Base-by-base conservation (phyloP, 2,113 vertebrate species). In the Lichenostomus cassidix region DNA sequence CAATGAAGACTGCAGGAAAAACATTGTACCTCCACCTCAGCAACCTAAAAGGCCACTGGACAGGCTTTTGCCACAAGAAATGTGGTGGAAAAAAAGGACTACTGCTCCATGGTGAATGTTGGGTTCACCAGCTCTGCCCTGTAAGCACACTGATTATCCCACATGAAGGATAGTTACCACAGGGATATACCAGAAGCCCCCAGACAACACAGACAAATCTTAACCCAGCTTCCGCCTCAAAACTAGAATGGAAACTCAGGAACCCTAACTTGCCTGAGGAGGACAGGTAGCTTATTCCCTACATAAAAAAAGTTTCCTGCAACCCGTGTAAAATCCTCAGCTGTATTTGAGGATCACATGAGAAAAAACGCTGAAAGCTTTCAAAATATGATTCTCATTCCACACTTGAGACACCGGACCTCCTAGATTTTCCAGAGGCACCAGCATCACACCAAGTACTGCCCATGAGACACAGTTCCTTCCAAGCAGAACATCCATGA, bases 381-480 rank as follows among this genome's bases (percentile, higher is more conserved):
- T 84, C 70, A 47, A 83, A 83, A 78, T 2, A 1, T 46, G 76
- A 92, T 71, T 75, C n/a, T 60, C 14, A 53, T 68, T 91, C 49
- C 35, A 46, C 46, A 46, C 15, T 55, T 44, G 49, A 95, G 81
- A 60, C 65, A 29, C 18, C 33, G 87, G 91, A 82, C 47, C 60
- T 70, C 64, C 19, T 46, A 46, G 52, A 92, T 83, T 86, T 92
- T 71, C 35, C 64, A 84, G 63, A 79, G n/a, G 41, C 52, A 78
- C 22, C 47, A 79, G 74, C 58, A 60, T 14, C 7, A 0, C 2
- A 8, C 68, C 88, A 80, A 77, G 76, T 23, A 8, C 76, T 31
- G 62, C 31, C 41, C 12, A 2, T 33, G 33, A 90, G 59, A 88
- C 6, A 2, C 2, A 0, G 49, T 0, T 3, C 29, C 56, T 83